Conservation (phyloP, 2,113 vertebrate genomes). For the Podarcis raffonei region DNA sequence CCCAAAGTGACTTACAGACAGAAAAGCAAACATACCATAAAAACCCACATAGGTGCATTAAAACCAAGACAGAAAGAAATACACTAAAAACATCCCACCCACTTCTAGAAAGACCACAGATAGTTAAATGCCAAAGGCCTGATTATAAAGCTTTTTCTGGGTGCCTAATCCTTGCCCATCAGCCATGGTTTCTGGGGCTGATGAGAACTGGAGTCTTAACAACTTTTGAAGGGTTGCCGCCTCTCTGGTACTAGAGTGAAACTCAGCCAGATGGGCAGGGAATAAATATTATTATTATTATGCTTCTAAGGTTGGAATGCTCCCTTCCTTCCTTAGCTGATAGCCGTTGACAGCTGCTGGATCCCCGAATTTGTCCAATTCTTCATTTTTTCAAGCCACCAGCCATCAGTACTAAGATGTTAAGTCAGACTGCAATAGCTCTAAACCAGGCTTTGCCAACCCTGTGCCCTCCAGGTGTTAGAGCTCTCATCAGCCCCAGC, state of each 20-base stretch:
- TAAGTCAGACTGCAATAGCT: neutral
- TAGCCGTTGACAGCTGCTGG: neutral
- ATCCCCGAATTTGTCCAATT: neutral
- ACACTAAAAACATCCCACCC: too few relatives aligned
- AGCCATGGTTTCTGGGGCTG: neutral
- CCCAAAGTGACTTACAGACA: too few relatives aligned
- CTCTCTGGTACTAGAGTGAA: neutral
- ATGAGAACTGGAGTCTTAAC: neutral
- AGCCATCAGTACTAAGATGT: neutral
- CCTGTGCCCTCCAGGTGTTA: too few relatives aligned
- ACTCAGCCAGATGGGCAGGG: too few relatives aligned
- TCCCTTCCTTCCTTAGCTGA: neutral
- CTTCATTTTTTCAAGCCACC: neutral
- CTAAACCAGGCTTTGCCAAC: too few relatives aligned
- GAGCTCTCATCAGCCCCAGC: neutral
- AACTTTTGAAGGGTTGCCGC: neutral
- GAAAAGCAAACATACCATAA: too few relatives aligned
- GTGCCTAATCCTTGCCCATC: neutral
- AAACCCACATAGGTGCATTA: too few relatives aligned
- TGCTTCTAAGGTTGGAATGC: neutral
- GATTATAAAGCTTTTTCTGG: too few relatives aligned
- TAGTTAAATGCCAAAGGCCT: too few relatives aligned
- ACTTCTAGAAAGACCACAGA: too few relatives aligned
- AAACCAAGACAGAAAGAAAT: too few relatives aligned
- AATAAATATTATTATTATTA: too few relatives aligned